Percentiles rank a stretch among this genome's conserved stretches.
These are phyloP conservation scores for Rhinogobius similis DNA, from an alignment of 2,113 vertebrate species.

Conservation along the genomic window DNA sequence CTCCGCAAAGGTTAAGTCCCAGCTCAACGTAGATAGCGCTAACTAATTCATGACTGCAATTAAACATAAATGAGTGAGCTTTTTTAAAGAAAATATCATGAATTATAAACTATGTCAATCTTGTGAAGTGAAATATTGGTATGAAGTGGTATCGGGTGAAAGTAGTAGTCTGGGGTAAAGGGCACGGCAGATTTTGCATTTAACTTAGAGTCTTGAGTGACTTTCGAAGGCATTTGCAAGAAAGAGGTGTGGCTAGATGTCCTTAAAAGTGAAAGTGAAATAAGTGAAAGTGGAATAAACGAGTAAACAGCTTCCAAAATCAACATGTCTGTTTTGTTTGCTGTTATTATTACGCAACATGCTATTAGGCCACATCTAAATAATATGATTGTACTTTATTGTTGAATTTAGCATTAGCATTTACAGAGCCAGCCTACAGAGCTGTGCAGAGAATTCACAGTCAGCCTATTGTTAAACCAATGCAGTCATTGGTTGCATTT, in stretches of 20 bases:
- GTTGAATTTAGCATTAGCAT: too few species aligned
- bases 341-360: too few species aligned
- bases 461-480: too few species aligned
- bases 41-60: constrained; percentile 48
- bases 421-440: too few species aligned
- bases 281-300: too few species aligned
- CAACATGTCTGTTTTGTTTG: too few species aligned
- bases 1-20: constrained; percentile 52
- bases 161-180: background rate
- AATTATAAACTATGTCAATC: constrained; percentile 46
- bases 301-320: too few species aligned
- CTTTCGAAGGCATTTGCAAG: constrained; percentile 46
- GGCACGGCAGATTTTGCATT: constrained; percentile 9
- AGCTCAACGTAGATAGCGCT: constrained; percentile 43
- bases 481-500: too few species aligned
- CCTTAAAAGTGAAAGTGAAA: background rate
- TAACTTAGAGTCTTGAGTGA: constrained; percentile 17
- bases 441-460: too few species aligned
- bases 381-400: too few species aligned
- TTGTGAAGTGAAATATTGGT: constrained; percentile 22
- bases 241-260: constrained; percentile 6
- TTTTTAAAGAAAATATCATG: constrained; percentile 44
- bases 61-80: constrained; percentile 46
- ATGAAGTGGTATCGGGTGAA: constrained; percentile 34
- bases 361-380: too few species aligned